Evolutionary conservation across 2,888 invertebrate species (phyloP).

Genomic region (Amphipoea oculea): DNA sequence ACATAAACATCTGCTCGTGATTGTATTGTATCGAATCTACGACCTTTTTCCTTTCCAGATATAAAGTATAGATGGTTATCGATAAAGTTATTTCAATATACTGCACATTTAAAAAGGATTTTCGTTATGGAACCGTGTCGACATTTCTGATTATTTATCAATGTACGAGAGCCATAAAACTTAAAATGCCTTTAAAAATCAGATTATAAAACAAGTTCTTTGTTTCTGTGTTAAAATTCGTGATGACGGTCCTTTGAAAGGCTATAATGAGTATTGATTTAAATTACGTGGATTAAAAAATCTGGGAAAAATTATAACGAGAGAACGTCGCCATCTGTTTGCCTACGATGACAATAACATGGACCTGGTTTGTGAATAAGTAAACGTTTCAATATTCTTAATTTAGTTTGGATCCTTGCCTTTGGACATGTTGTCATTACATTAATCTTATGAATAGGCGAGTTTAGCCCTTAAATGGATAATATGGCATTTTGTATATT

Average conservation of each 20-base stretch:
- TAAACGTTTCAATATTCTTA: neutral
- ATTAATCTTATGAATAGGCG: conserved; percentile 1
- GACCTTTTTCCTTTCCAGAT: conserved; percentile 64
- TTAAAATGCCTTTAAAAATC: conserved; percentile 88
- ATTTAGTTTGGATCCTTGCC: neutral
- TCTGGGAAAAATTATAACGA: conserved; percentile 90
- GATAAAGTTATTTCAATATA: conserved; percentile 74
- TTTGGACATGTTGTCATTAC: conserved; percentile 18
- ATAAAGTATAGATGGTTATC: conserved; percentile 72
- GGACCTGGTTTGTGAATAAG: conserved; percentile 69
- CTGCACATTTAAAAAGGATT: conserved; percentile 74
- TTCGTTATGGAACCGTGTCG: conserved; percentile 77
- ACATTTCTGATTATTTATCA: conserved; percentile 85
- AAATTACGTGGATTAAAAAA: conserved; percentile 89
- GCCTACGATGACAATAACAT: conserved; percentile 69
- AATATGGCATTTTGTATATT: conserved; percentile 25
- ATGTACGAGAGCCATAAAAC: conserved; percentile 83
- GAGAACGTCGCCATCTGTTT: conserved; percentile 82
- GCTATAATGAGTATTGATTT: conserved; percentile 90
- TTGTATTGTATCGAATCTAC: conserved; percentile 67
- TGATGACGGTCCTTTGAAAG: conserved; percentile 89
- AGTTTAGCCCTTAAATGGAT: conserved; percentile 7
- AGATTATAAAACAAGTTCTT: conserved; percentile 88
- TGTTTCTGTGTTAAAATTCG: conserved; percentile 85
- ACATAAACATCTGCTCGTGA: conserved; percentile 68